These are phyloP conservation scores for Phyllotreta cruciferae DNA, from an alignment of 2,888 invertebrate genomes.

Conservation along the genomic window DNA sequence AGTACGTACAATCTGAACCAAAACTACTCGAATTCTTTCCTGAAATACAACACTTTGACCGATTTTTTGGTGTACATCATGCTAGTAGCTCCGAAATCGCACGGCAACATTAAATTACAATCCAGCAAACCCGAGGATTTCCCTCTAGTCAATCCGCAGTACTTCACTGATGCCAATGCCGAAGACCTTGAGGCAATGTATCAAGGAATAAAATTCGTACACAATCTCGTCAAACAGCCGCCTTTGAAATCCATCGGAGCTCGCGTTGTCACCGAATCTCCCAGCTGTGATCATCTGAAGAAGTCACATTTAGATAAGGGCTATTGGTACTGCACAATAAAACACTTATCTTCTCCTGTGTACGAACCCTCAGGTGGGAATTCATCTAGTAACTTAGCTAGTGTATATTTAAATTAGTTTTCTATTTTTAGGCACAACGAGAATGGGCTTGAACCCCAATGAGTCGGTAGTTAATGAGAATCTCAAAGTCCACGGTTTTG, in stretches of 20 bases:
- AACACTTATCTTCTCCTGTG: slow-evolving; percentile 58
- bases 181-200: slow-evolving; percentile 71
- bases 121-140: slow-evolving; percentile 48
- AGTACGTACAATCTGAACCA: slow-evolving; percentile 10
- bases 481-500: slow-evolving; percentile 62
- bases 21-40: neutral
- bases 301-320: slow-evolving; percentile 41
- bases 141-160: slow-evolving; percentile 47
- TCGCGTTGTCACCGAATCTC: slow-evolving; percentile 62
- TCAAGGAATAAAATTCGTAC: slow-evolving; percentile 62
- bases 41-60: slow-evolving; percentile 27
- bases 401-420: too few species aligned
- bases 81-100: slow-evolving; percentile 47
- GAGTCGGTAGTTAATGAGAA: slow-evolving; percentile 65
- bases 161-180: slow-evolving; percentile 39
- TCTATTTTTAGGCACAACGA: slow-evolving; percentile 53
- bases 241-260: slow-evolving; percentile 68
- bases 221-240: slow-evolving; percentile 57
- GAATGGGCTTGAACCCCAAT: slow-evolving; percentile 63
- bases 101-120: slow-evolving; percentile 46
- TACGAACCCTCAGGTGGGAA: slow-evolving; percentile 61
- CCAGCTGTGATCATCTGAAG: slow-evolving; percentile 57
- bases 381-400: neutral
- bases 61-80: slow-evolving; percentile 37
- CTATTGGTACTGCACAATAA: slow-evolving; percentile 62